Percentiles rank a stretch among this genome's conserved stretches.
phyloP scores from a whole-genome alignment of 2,797 vertebrate species.

The Helostoma temminkii region DNA sequence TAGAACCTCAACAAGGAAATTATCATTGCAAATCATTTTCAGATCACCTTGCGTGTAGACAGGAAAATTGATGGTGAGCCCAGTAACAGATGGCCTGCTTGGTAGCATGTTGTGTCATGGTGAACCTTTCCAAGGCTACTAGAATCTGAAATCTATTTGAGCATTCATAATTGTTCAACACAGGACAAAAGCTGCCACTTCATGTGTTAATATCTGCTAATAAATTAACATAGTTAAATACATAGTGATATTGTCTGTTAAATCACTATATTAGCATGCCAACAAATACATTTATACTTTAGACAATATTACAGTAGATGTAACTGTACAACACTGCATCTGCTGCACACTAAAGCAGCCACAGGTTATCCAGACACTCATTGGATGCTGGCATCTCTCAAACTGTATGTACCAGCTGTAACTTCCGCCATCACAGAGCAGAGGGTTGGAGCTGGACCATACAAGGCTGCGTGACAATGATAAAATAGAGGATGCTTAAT shows the following conservation, averaged over 20 bases:
- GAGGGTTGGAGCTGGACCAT: neutral
- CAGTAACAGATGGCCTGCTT: conserved; percentile 68
- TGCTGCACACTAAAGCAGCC: conserved; percentile 9
- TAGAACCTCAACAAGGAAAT: neutral
- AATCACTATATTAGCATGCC: too few relatives aligned
- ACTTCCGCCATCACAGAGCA: conserved; percentile 24
- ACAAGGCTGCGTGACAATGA: neutral
- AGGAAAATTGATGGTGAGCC: conserved; percentile 20
- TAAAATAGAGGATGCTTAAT: neutral
- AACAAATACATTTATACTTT: too few relatives aligned
- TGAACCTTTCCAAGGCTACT: conserved; percentile 58
- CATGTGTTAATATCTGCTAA: neutral
- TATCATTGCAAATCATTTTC: conserved; percentile 10
- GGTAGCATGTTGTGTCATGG: conserved; percentile 51
- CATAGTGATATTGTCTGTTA: too few relatives aligned
- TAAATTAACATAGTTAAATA: neutral
- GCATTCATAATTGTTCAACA: conserved; percentile 1
- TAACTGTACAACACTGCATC: neutral
- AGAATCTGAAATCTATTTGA: conserved; percentile 23
- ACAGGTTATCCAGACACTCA: neutral
- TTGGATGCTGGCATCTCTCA: conserved; percentile 11
- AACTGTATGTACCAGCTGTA: conserved; percentile 18
- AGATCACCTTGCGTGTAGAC: conserved; percentile 22
- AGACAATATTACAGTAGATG: neutral
- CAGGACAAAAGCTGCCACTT: neutral